Conservation (phyloP, 2,797 vertebrate species). For the Spinus olivaceus region DNA sequence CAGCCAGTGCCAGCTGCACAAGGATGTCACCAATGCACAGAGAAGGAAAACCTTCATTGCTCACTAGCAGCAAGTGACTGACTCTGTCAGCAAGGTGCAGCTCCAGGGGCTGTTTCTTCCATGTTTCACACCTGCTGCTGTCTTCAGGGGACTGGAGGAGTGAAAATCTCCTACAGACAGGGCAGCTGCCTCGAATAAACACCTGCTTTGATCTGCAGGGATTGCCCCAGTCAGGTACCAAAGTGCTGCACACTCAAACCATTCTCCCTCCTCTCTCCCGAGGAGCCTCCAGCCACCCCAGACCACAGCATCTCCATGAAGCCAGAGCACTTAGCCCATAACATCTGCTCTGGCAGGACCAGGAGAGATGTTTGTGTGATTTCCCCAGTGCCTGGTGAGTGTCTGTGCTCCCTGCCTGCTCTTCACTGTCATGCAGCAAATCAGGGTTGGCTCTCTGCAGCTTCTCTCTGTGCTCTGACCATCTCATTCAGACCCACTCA, state of each 20-base stretch:
- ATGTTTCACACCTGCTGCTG: neutral
- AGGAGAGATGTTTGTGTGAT: neutral
- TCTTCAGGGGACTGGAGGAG: neutral
- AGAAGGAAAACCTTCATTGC: neutral
- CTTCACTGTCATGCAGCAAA: accelerated
- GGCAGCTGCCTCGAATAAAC: conserved; percentile 1
- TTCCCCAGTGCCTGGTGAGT: neutral
- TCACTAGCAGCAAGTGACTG: neutral
- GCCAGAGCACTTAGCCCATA: neutral
- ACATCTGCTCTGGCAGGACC: neutral
- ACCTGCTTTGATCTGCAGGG: neutral
- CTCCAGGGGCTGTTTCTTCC: neutral
- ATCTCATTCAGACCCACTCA: neutral
- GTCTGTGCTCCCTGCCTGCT: neutral
- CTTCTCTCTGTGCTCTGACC: neutral
- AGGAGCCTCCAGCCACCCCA: neutral
- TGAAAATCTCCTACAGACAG: neutral
- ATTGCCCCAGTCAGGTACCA: neutral
- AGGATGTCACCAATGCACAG: neutral
- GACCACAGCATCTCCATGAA: neutral
- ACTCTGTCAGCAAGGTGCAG: neutral
- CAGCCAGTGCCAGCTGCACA: neutral
- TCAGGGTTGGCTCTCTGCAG: neutral
- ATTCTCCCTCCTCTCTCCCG: neutral
- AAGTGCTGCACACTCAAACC: neutral